phyloP scores from a whole-genome alignment of 2,888 invertebrate genomes.

The Odontocolon sp. region DNA sequence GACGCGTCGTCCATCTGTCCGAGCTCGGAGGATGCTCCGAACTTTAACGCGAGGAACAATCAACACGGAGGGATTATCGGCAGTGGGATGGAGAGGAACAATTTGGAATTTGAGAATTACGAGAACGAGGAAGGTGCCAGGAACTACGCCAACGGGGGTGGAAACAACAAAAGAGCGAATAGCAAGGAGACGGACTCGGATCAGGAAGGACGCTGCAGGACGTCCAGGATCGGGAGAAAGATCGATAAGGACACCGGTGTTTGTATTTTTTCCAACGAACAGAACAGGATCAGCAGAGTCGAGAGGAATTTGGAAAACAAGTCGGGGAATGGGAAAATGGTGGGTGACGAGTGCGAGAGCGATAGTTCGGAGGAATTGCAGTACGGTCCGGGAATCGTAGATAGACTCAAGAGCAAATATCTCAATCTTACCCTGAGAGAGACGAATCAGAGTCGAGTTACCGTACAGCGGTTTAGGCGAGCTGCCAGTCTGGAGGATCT shows the following conservation, averaged over 20 bases:
- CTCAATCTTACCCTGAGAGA: slow-evolving; percentile 92
- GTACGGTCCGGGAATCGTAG: slow-evolving; percentile 96
- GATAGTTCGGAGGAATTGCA: slow-evolving; percentile 90
- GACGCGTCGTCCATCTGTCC: slow-evolving; percentile 71
- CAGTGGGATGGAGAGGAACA: slow-evolving; percentile 4
- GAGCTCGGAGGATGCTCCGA: slow-evolving; percentile 73
- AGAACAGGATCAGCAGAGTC: background rate
- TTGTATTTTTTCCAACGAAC: slow-evolving; percentile 40
- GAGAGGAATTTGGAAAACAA: background rate
- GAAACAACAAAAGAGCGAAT: background rate
- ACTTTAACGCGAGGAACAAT: slow-evolving; percentile 52
- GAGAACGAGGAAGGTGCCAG: slow-evolving; percentile 63
- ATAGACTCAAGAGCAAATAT: slow-evolving; percentile 92
- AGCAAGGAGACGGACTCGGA: slow-evolving; percentile 24
- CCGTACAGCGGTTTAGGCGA: slow-evolving; percentile 87
- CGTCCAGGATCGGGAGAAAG: slow-evolving; percentile 44
- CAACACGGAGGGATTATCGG: slow-evolving; percentile 26
- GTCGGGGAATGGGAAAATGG: slow-evolving; percentile 35
- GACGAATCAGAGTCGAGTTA: slow-evolving; percentile 84
- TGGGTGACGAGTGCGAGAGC: slow-evolving; percentile 80
- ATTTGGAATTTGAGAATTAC: slow-evolving; percentile 51
- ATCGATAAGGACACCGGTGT: slow-evolving; percentile 43
- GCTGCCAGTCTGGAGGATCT: slow-evolving; percentile 93
- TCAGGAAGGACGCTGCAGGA: slow-evolving; percentile 8
- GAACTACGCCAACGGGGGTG: slow-evolving; percentile 46